These are phyloP conservation scores for Falco berigora DNA, from an alignment of 2,797 vertebrate genomes.

Conservation along the genomic window DNA sequence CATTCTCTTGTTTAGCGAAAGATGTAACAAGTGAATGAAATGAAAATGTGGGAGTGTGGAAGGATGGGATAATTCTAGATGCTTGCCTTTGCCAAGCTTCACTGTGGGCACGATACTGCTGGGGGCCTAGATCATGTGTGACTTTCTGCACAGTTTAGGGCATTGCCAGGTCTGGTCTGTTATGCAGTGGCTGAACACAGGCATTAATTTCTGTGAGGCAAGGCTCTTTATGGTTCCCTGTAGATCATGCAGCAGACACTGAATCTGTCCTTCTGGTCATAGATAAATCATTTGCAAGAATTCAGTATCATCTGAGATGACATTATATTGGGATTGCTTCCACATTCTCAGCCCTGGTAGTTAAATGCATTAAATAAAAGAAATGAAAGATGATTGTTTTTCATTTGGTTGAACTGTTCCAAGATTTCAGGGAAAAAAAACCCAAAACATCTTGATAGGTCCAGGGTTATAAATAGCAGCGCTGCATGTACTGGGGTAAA, in stretches of 20 bases:
- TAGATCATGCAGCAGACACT: background rate
- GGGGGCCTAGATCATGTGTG: accelerated
- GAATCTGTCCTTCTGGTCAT: background rate
- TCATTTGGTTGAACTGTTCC: background rate
- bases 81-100: background rate
- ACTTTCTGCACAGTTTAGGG: background rate
- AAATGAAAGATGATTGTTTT: slow-evolving; percentile 1
- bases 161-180: background rate
- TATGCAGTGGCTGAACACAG: background rate
- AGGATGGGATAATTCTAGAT: background rate
- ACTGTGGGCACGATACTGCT: background rate
- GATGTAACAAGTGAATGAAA: background rate
- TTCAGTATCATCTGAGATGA: background rate
- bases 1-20: background rate
- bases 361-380: background rate
- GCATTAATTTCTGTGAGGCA: background rate
- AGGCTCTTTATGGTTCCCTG: background rate
- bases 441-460: background rate
- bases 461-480: slow-evolving; percentile 17
- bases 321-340: background rate
- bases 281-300: background rate
- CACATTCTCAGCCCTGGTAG: background rate
- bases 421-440: background rate
- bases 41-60: background rate
- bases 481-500: background rate